phyloP scores from a whole-genome alignment of 2,888 invertebrate species.

The Aspidiotus destructor region DNA sequence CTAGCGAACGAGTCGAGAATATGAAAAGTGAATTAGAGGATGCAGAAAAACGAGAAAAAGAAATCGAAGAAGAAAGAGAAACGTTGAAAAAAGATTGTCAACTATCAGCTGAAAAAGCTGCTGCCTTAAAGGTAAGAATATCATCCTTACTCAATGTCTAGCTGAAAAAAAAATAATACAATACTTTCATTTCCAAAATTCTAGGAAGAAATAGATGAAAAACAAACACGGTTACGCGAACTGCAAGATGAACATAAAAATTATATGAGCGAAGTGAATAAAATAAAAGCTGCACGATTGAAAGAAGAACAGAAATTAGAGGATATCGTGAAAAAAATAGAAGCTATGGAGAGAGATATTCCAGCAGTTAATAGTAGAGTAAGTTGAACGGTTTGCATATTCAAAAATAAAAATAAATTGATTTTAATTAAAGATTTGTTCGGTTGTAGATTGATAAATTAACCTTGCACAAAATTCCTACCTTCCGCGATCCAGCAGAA shows the following conservation, averaged over 20 bases:
- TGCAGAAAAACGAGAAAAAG: constrained; percentile 41
- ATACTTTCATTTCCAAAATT: constrained; percentile 38
- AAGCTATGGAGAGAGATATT: constrained; percentile 9
- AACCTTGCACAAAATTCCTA: constrained; percentile 54
- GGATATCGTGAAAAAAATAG: constrained; percentile 50
- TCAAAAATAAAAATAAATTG: neutral
- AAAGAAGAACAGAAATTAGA: constrained; percentile 64
- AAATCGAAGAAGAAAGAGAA: constrained; percentile 47
- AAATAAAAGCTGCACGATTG: constrained; percentile 58
- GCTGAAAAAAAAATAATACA: neutral
- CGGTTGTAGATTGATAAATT: constrained; percentile 47
- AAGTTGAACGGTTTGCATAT: neutral
- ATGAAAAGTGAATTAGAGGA: constrained; percentile 57
- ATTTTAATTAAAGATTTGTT: neutral
- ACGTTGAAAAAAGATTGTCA: constrained; percentile 44
- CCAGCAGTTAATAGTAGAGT: constrained; percentile 4
- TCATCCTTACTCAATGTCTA: neutral
- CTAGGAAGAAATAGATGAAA: constrained; percentile 49
- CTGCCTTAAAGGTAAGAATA: constrained; percentile 23
- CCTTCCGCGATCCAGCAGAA: constrained; percentile 39
- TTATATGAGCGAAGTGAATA: constrained; percentile 54
- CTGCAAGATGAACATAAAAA: constrained; percentile 53
- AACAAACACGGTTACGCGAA: constrained; percentile 39
- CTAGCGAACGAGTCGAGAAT: constrained; percentile 61
- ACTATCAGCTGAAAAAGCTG: constrained; percentile 11